These are phyloP conservation scores for Alcedo quadribrachys DNA, from an alignment of 2,797 vertebrate species.

Conservation along the genomic window DNA sequence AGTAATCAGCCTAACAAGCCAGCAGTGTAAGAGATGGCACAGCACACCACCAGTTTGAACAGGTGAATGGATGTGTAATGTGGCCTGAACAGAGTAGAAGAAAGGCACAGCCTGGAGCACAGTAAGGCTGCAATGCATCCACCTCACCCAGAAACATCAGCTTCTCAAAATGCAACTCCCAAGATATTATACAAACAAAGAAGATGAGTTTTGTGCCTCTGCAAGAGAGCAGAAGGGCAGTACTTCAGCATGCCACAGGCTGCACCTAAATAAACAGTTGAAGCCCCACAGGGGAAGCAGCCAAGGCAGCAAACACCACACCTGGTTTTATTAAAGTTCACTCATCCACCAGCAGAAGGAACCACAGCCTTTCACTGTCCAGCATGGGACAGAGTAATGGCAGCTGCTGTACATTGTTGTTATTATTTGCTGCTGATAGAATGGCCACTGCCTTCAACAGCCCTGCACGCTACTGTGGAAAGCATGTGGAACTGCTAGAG, in stretches of 20 bases:
- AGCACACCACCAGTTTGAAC: not conserved
- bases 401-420: not conserved
- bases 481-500: not conserved
- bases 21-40: rapidly evolving
- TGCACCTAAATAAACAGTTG: not conserved
- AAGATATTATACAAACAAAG: not conserved
- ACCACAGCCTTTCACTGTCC: not conserved
- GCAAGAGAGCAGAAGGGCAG: not conserved
- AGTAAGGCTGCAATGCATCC: not conserved
- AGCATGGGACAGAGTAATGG: not conserved
- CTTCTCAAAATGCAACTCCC: not conserved
- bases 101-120: not conserved
- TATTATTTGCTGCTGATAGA: not conserved
- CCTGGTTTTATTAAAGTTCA: not conserved
- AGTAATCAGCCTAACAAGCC: not conserved
- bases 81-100: not conserved
- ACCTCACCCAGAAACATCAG: rapidly evolving
- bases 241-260: not conserved
- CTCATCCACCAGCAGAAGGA: not conserved
- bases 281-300: not conserved
- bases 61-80: not conserved
- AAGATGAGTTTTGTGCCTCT: not conserved
- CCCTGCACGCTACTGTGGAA: not conserved
- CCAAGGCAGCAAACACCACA: not conserved
- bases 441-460: not conserved